These are phyloP conservation scores for Brevimyrus niger DNA, from an alignment of 2,113 vertebrate species.

Conservation along the genomic window DNA sequence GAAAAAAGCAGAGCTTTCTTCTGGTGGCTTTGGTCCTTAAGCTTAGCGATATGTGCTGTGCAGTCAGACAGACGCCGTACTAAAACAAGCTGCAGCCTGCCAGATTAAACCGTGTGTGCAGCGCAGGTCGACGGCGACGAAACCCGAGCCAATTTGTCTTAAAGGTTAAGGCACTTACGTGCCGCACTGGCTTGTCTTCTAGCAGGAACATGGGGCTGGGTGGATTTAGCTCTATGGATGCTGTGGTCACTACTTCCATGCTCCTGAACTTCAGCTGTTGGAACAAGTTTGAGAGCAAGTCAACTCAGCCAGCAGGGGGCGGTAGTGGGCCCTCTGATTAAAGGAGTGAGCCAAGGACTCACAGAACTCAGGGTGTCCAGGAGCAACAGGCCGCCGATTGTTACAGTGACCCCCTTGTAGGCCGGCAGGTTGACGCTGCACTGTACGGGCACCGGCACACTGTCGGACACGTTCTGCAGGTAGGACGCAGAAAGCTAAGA, in stretches of 20 bases:
- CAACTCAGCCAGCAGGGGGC: not conserved
- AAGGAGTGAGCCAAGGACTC: conserved; percentile 29
- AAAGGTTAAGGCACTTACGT: conserved; percentile 32
- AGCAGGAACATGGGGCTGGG: conserved; percentile 42
- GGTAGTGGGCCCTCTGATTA: not conserved
- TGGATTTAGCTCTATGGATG: conserved; percentile 35
- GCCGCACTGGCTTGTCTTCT: conserved; percentile 35
- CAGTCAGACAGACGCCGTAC: conserved; percentile 3
- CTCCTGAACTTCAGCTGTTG: conserved; percentile 44
- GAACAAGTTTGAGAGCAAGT: not conserved
- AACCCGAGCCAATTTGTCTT: not conserved
- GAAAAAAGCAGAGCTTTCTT: conserved; percentile 29
- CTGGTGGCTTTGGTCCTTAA: conserved; percentile 67
- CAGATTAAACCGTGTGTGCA: not conserved
- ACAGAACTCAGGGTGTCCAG: conserved; percentile 64
- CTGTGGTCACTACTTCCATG: conserved; percentile 42
- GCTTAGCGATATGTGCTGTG: conserved; percentile 40
- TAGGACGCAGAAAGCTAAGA: conserved; percentile 15
- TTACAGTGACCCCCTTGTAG: conserved; percentile 55
- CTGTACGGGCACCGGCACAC: conserved; percentile 57
- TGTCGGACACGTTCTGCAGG: conserved; percentile 70
- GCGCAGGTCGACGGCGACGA: too few species aligned
- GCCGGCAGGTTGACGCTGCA: conserved; percentile 61
- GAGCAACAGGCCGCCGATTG: conserved; percentile 60
- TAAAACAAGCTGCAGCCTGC: conserved; percentile 15